Evolutionary conservation across 2,888 invertebrate species (phyloP).

Genomic region (Synanthedon andrenaeformis): DNA sequence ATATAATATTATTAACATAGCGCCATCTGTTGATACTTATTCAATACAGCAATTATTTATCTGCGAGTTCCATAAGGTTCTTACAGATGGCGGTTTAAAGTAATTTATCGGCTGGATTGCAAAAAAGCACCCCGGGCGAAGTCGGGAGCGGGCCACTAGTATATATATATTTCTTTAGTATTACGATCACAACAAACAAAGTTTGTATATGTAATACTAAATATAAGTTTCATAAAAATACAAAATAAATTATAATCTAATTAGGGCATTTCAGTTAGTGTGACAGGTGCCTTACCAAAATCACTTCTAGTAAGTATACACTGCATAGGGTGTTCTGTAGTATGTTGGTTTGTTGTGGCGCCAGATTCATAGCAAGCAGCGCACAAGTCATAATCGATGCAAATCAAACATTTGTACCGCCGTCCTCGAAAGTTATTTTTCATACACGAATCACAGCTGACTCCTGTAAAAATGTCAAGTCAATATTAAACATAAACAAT

Average conservation of each 20-base stretch:
- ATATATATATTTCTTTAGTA: too few species aligned
- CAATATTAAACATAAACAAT: constrained; percentile 26
- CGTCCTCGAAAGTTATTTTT: constrained; percentile 97
- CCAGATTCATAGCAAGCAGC: constrained; percentile 95
- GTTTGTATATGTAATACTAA: too few species aligned
- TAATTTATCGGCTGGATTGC: too few species aligned
- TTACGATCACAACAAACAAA: too few species aligned
- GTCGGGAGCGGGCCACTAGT: too few species aligned
- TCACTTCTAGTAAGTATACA: constrained; percentile 97
- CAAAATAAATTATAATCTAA: background rate
- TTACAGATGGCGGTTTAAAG: too few species aligned
- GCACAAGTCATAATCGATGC: constrained; percentile 99
- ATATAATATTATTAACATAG: too few species aligned
- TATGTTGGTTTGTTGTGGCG: constrained; percentile 91
- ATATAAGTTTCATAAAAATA: too few species aligned
- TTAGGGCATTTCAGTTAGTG: background rate
- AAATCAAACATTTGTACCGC: constrained; percentile 98
- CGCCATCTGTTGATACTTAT: too few species aligned
- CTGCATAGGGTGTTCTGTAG: constrained; percentile 98
- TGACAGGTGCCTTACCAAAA: constrained; percentile 78
- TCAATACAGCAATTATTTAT: too few species aligned
- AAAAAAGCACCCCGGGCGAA: too few species aligned
- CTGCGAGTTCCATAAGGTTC: too few species aligned
- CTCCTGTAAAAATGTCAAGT: constrained; percentile 79
- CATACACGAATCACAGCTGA: constrained; percentile 99